Conservation (phyloP, 2,113 vertebrate species). For the Tonatia bakeri region DNA sequence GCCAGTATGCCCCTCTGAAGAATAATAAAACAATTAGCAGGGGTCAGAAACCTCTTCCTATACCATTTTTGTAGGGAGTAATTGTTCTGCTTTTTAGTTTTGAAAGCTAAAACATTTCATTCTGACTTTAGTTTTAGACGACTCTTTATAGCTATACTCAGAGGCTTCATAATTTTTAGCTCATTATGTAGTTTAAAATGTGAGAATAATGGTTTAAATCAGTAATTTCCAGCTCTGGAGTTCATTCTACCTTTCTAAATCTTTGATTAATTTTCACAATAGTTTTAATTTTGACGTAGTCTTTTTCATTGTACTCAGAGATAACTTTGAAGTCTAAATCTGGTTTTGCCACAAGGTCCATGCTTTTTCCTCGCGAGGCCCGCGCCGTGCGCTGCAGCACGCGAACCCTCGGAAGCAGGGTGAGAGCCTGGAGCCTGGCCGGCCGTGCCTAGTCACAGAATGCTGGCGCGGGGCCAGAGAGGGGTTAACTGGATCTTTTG, state of each 20-base stretch:
- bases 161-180: slow-evolving; percentile 74
- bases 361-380: slow-evolving; percentile 42
- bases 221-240: slow-evolving; percentile 72
- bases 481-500: neutral
- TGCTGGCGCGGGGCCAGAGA: neutral
- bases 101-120: slow-evolving; percentile 75
- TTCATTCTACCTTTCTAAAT: slow-evolving; percentile 74
- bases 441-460: neutral
- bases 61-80: slow-evolving; percentile 70
- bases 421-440: neutral
- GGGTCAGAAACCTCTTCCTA: slow-evolving; percentile 77
- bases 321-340: slow-evolving; percentile 64
- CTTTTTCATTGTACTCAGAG: slow-evolving; percentile 69
- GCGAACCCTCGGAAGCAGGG: neutral
- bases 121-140: slow-evolving; percentile 70
- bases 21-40: slow-evolving; percentile 77
- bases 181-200: slow-evolving; percentile 77
- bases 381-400: neutral
- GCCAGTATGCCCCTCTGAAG: slow-evolving; percentile 69
- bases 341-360: slow-evolving; percentile 38
- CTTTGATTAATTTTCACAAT: slow-evolving; percentile 78
- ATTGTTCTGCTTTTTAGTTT: slow-evolving; percentile 76
- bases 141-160: slow-evolving; percentile 64
- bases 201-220: slow-evolving; percentile 78
- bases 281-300: slow-evolving; percentile 72